A percentile compares a stretch with the other conserved stretches of the same genome.
Evolutionary conservation across 2,888 invertebrate genomes (phyloP).

Genomic region (Cerastoderma edule): DNA sequence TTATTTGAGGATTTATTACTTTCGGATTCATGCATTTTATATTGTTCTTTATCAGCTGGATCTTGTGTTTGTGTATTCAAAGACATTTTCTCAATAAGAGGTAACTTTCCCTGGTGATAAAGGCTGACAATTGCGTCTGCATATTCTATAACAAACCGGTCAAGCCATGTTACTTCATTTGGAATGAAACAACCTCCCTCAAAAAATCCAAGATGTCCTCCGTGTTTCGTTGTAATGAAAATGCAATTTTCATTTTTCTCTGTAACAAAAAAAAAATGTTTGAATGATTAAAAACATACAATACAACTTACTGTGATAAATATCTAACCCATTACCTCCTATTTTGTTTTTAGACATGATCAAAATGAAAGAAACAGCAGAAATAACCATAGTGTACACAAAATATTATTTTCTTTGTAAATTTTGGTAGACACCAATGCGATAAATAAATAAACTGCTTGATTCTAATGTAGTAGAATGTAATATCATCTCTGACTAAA

Average conservation of each 20-base stretch:
- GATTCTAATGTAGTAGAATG: no score
- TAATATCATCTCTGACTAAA: no score
- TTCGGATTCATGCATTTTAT: conserved; percentile 6
- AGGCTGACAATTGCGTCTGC: conserved; percentile 85
- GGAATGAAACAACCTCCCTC: conserved; percentile 95
- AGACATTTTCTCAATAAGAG: neutral
- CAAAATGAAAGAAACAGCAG: no score
- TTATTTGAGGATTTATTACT: neutral
- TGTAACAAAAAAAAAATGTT: conserved; percentile 57
- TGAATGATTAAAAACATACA: no score
- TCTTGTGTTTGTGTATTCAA: neutral
- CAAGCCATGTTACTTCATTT: conserved; percentile 96
- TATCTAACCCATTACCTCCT: no score
- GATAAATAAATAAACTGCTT: no score
- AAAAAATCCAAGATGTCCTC: conserved; percentile 97
- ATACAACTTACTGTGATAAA: no score
- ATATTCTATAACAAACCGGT: conserved; percentile 93
- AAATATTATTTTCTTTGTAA: no score
- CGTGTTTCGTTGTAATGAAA: conserved; percentile 93
- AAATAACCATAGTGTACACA: no score
- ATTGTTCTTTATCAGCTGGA: neutral
- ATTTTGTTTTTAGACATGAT: no score
- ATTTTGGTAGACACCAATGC: no score
- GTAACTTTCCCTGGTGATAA: conserved; percentile 44
- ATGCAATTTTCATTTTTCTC: conserved; percentile 84